Evolutionary conservation across 2,797 vertebrate species (phyloP).

Genomic region (Zenarchopterus dispar): DNA sequence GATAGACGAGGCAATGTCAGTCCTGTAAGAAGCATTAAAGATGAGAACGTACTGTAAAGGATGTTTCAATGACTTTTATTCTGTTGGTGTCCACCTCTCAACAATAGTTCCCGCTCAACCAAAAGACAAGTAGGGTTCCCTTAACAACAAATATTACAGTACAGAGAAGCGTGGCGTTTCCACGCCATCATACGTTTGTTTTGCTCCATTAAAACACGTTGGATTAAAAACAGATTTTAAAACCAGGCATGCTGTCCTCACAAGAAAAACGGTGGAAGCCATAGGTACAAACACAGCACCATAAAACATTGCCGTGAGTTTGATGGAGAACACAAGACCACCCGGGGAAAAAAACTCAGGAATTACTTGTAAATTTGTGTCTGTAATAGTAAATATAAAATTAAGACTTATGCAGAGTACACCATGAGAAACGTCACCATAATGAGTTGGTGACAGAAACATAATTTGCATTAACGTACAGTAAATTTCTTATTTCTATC

Average conservation of each 20-base stretch:
- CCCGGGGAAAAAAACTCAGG: constrained; percentile 25
- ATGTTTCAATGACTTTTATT: constrained; percentile 60
- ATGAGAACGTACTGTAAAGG: constrained; percentile 24
- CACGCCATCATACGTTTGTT: constrained; percentile 13
- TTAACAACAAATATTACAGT: constrained; percentile 27
- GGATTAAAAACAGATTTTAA: constrained; percentile 43
- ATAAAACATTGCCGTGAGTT: constrained; percentile 24
- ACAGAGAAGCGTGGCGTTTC: constrained; percentile 24
- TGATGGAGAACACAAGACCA: constrained; percentile 15
- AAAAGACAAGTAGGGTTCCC: constrained; percentile 50
- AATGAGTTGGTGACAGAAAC: constrained; percentile 28
- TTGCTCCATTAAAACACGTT: not conserved
- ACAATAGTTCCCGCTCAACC: constrained; percentile 25
- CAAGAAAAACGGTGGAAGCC: constrained; percentile 40
- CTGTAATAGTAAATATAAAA: constrained; percentile 45
- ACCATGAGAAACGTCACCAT: constrained; percentile 3
- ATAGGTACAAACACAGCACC: constrained; percentile 62
- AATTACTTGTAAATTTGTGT: not conserved
- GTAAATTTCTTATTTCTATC: constrained; percentile 11
- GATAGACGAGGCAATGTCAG: constrained; percentile 6
- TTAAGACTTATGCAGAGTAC: constrained; percentile 29
- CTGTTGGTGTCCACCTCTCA: constrained; percentile 10
- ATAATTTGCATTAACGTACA: constrained; percentile 27
- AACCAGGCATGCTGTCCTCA: constrained; percentile 63
- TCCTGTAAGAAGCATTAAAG: constrained; percentile 50